These are phyloP conservation scores for Rhagoletis zephyria DNA, from an alignment of 1,140 invertebrate species.

Conservation along the genomic window DNA sequence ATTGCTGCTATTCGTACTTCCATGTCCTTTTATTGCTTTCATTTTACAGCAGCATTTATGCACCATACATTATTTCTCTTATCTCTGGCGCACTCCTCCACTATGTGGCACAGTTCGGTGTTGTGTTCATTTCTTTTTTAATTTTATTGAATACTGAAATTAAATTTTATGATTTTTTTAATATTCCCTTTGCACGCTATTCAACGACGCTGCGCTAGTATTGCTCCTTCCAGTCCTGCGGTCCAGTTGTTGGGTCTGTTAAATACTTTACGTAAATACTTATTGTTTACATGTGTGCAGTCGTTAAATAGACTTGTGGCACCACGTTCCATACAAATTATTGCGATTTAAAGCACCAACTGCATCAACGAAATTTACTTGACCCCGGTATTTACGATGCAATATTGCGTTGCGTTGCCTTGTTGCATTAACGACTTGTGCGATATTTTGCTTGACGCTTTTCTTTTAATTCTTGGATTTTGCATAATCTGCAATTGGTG, in stretches of 20 bases:
- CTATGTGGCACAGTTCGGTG: neutral
- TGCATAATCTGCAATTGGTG: neutral
- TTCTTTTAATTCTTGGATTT: neutral
- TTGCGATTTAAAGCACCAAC: slow-evolving; percentile 24
- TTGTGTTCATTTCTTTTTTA: neutral
- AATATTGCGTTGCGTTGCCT: too few relatives aligned
- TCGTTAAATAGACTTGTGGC: neutral
- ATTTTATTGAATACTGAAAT: slow-evolving; percentile 48
- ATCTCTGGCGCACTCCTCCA: slow-evolving; percentile 1
- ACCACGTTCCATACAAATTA: slow-evolving; percentile 36
- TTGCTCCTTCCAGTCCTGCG: too few relatives aligned
- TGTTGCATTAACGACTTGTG: neutral
- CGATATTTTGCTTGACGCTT: neutral
- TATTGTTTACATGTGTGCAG: slow-evolving; percentile 12
- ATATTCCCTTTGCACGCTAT: slow-evolving; percentile 23
- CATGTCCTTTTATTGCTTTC: neutral
- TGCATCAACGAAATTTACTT: neutral
- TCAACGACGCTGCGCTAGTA: neutral
- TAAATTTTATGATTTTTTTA: slow-evolving; percentile 23
- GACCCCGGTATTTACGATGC: neutral
- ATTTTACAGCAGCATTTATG: slow-evolving; percentile 10
- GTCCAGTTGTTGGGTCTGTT: neutral
- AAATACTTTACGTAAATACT: neutral
- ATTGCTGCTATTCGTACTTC: neutral
- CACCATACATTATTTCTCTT: slow-evolving; percentile 33